These are phyloP conservation scores for Antedon mediterranea DNA, from an alignment of 53 echinoderm and acorn worm genomes.

Conservation along the genomic window DNA sequence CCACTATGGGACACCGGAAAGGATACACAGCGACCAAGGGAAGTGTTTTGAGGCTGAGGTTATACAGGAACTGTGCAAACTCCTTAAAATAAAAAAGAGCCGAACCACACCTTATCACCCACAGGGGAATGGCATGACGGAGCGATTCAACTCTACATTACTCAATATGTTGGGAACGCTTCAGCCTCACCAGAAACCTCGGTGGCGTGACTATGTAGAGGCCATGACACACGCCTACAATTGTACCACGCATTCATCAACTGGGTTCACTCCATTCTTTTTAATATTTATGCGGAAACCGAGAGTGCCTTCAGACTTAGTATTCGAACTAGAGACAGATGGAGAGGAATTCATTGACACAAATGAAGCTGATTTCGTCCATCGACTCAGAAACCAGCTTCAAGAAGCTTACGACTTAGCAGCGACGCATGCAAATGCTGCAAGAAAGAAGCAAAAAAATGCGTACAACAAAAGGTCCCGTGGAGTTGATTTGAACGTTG, in stretches of 20 bases:
- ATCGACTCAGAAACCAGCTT: neutral
- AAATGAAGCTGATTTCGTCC: neutral
- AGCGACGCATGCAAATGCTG: neutral
- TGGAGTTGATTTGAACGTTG: neutral
- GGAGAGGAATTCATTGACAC: neutral
- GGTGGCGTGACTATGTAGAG: slow-evolving; percentile 11
- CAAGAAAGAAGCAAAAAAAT: neutral
- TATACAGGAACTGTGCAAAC: slow-evolving; percentile 8
- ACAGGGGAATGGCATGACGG: slow-evolving; percentile 21
- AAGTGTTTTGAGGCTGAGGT: slow-evolving; percentile 16
- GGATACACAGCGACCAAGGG: slow-evolving; percentile 19
- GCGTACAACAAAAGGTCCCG: neutral
- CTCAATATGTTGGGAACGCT: slow-evolving; percentile 25
- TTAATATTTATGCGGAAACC: slow-evolving; percentile 19
- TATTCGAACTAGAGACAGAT: neutral
- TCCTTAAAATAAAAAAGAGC: slow-evolving; percentile 11
- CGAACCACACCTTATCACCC: slow-evolving; percentile 21
- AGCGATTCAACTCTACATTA: slow-evolving; percentile 21
- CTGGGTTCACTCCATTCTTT: slow-evolving; percentile 22
- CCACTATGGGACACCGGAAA: slow-evolving; percentile 16
- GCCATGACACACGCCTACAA: slow-evolving; percentile 23
- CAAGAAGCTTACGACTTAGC: neutral
- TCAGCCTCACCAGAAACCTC: neutral
- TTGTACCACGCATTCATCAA: slow-evolving; percentile 14
- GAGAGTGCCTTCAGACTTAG: slow-evolving; percentile 8